Evolutionary conservation across 2,888 invertebrate genomes (phyloP), one percentile per base, ranked within the genome.

Genomic region (Apomyelois bistriatella): DNA sequence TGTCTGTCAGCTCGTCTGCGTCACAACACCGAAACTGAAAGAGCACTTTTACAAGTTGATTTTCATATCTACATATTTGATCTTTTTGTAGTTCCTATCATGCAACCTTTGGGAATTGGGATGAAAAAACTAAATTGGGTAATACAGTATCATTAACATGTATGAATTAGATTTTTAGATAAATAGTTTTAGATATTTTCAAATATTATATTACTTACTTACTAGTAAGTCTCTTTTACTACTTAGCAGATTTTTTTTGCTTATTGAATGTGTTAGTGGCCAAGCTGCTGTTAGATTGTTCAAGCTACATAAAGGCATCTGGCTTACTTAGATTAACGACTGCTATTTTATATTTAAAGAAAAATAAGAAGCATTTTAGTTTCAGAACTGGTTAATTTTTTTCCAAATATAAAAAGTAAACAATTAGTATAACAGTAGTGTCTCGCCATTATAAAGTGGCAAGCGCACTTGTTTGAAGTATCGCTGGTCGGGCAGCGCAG

Each of bases 1-100:
- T 65, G 65, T 76, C 76, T 75, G 80, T 83, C 82, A 76, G 68
- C 74, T 70, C 62, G 71, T 74, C 72, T 59, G 53, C 58, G 54
- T 56, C 53, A 22, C 22, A 22, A 22, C 22, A 60, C 54, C 54
- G 53, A 54, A 62, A 62, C 54, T 56, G 36, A 28, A 16, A 32
- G 40, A 40, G 32, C 37, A 32, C 37, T 48, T n/a, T 48, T 43
- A 15, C 42, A 15, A 49, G 40, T 52, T 40, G 53, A 56, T 48
- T 49, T 49, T 49, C 42, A 46, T 54, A 53, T 56, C 53, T 50
- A 13, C 2, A 7, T 41, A 13, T 37, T 42, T 17, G 36, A 36
- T 36, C 36, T 17, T 22, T 41, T 41, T 41, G 9, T 17, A 17
- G 10, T 17, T 10, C n/a, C 17, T 10, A 41, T 16, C 9, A 3